Percentiles rank a stretch among this genome's conserved stretches.
Evolutionary conservation across 2,888 invertebrate species (phyloP).

Genomic region (Ecliptopera silaceata): DNA sequence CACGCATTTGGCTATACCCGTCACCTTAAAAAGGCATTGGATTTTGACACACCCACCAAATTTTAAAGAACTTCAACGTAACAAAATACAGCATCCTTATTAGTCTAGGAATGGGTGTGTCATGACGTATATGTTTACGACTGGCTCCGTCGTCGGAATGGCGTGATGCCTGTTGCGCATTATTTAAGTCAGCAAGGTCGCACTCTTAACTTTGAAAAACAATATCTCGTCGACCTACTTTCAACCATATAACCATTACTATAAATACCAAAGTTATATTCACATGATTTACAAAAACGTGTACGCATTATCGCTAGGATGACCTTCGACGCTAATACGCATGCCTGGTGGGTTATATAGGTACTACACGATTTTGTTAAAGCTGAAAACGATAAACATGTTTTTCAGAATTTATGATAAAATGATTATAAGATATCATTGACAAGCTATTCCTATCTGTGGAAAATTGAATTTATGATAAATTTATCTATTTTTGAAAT

Average conservation of each 20-base stretch:
- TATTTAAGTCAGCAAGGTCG: slow-evolving; percentile 72
- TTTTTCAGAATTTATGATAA: slow-evolving; percentile 41
- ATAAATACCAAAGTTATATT: slow-evolving; percentile 47
- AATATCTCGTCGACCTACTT: slow-evolving; percentile 48
- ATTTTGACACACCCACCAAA: slow-evolving; percentile 39
- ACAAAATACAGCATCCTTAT: slow-evolving; percentile 65
- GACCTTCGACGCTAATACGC: slow-evolving; percentile 61
- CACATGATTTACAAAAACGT: slow-evolving; percentile 37
- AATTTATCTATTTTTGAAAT: too few relatives aligned
- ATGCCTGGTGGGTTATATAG: slow-evolving; percentile 36
- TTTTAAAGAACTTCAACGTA: slow-evolving; percentile 39
- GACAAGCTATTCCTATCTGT: too few relatives aligned
- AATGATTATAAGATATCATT: too few relatives aligned
- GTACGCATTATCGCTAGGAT: slow-evolving; percentile 56
- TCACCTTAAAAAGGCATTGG: slow-evolving; percentile 14
- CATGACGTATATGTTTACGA: slow-evolving; percentile 70
- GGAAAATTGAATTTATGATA: too few relatives aligned
- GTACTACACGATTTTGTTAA: slow-evolving; percentile 42
- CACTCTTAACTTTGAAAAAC: slow-evolving; percentile 53
- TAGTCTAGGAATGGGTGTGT: slow-evolving; percentile 78
- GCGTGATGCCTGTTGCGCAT: slow-evolving; percentile 69
- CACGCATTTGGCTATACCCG: too few relatives aligned
- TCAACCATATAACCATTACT: slow-evolving; percentile 53
- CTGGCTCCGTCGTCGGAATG: slow-evolving; percentile 44
- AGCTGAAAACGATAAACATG: slow-evolving; percentile 54